These are phyloP conservation scores for Enteromius argenteus DNA, from an alignment of 2,797 vertebrate genomes.

Conservation along the genomic window DNA sequence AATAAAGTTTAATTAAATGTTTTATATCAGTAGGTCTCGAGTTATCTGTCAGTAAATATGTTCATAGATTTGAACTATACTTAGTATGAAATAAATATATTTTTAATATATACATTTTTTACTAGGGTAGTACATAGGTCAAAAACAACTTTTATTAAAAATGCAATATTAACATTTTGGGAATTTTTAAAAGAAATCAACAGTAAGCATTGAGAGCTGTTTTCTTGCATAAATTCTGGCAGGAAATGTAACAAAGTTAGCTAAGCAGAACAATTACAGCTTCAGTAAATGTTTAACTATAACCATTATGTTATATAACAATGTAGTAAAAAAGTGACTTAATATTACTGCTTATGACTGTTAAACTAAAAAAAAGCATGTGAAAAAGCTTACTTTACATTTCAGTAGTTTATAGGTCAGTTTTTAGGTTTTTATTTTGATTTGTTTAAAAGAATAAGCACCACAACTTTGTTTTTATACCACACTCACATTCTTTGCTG, in stretches of 20 bases:
- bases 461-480: neutral
- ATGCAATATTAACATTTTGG: neutral
- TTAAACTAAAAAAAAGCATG: neutral
- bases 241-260: neutral
- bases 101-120: too few relatives aligned
- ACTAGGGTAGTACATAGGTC: neutral
- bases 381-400: neutral
- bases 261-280: neutral
- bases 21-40: too few relatives aligned
- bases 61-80: too few relatives aligned
- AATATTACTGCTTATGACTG: neutral
- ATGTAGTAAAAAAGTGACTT: conserved; percentile 1
- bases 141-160: neutral
- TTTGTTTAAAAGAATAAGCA: neutral
- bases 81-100: too few relatives aligned
- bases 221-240: neutral
- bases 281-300: conserved; percentile 6
- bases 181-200: neutral
- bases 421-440: neutral
- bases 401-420: neutral
- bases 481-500: neutral
- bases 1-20: too few relatives aligned
- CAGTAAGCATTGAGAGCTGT: neutral
- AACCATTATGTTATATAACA: conserved; percentile 7
- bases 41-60: too few relatives aligned